Percentiles rank a stretch among this genome's conserved stretches.
phyloP scores from a whole-genome alignment of 2,797 vertebrate genomes.

The Pseudochirops corinnae region DNA sequence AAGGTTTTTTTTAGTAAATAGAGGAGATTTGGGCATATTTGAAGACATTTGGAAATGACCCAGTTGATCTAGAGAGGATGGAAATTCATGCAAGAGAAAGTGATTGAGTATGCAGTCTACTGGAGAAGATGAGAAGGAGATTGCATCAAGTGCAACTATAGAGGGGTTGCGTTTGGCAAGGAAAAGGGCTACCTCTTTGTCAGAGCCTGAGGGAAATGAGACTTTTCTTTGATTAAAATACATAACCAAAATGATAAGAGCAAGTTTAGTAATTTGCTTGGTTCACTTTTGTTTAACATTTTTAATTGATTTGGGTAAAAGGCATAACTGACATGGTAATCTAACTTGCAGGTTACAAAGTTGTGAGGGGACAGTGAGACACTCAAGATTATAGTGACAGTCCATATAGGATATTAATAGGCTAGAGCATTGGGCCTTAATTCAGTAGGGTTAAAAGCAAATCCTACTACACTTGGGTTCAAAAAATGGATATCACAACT shows the following conservation, averaged over 20 bases:
- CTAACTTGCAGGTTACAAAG: background rate
- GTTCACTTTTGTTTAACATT: background rate
- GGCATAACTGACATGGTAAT: background rate
- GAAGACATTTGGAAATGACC: background rate
- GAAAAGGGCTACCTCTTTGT: background rate
- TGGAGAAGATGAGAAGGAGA: background rate
- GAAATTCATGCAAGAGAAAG: background rate
- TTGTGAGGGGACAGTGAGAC: background rate
- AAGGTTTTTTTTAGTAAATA: background rate
- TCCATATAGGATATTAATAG: background rate
- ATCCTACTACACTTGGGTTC: background rate
- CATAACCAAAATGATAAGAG: background rate
- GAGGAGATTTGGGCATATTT: background rate
- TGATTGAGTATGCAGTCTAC: background rate
- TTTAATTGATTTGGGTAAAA: background rate
- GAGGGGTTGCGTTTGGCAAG: background rate
- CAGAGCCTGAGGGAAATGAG: background rate
- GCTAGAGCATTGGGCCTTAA: background rate
- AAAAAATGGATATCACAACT: background rate
- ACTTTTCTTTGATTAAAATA: background rate
- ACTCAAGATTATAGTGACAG: background rate
- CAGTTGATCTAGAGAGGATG: background rate
- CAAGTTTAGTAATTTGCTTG: background rate
- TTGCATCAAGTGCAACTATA: background rate
- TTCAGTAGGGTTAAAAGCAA: background rate